These are phyloP conservation scores for Psittacula derbiana DNA, from an alignment of 2,797 vertebrate genomes.

Conservation along the genomic window DNA sequence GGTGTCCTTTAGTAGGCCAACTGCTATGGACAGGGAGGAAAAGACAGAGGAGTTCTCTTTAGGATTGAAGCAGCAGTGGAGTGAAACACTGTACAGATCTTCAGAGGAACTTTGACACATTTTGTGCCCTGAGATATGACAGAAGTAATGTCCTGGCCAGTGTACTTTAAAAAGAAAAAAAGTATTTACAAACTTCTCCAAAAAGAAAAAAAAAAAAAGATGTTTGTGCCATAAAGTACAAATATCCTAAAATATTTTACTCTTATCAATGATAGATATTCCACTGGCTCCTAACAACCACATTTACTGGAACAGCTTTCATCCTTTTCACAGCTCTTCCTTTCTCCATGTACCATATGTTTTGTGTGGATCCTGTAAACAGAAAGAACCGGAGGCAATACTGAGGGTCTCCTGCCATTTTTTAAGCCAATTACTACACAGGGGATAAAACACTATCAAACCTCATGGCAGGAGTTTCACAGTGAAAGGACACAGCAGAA, in stretches of 20 bases:
- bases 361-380: constrained; percentile 12
- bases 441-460: constrained; percentile 30
- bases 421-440: constrained; percentile 18
- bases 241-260: constrained; percentile 59
- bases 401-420: constrained; percentile 50
- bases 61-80: neutral
- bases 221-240: constrained; percentile 15
- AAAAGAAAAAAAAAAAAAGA: constrained; percentile 28
- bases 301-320: constrained; percentile 55
- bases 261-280: constrained; percentile 37
- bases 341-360: constrained; percentile 57
- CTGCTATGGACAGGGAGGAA: neutral
- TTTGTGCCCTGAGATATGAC: neutral
- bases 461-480: neutral
- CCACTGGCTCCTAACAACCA: constrained; percentile 4
- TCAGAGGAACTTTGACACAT: neutral
- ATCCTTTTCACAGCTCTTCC: constrained; percentile 43
- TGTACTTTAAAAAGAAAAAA: neutral
- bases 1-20: neutral
- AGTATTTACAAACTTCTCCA: neutral
- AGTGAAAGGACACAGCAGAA: neutral
- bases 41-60: neutral
- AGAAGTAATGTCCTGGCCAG: neutral
- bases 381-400: constrained; percentile 28
- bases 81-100: neutral